Conservation (phyloP, 1,140 invertebrate genomes). For the Acromyrmex echinatior region DNA sequence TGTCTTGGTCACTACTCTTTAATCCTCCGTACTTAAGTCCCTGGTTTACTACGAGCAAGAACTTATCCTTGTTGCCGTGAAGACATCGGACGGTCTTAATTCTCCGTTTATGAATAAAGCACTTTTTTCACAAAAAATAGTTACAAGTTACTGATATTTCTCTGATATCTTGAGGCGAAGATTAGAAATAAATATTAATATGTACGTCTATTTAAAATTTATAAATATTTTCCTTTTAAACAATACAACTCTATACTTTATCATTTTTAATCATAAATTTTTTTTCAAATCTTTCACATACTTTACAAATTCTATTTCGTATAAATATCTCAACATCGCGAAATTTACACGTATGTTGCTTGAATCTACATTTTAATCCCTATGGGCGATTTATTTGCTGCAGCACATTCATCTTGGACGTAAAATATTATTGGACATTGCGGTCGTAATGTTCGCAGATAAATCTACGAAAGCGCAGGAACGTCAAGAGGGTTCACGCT, state of each 20-base stretch:
- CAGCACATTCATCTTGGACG: not conserved
- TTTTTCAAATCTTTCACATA: not conserved
- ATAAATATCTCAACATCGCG: not conserved
- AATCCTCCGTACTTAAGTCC: slow-evolving; percentile 39
- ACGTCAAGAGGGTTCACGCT: not conserved
- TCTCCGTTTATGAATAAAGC: not conserved
- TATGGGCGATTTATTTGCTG: slow-evolving; percentile 31
- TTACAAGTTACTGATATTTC: not conserved
- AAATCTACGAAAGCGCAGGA: slow-evolving; percentile 13
- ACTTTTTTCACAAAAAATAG: slow-evolving; percentile 8
- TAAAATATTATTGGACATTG: slow-evolving; percentile 42
- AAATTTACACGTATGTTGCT: not conserved
- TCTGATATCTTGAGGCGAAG: not conserved
- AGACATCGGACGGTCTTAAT: not conserved
- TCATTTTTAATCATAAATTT: too few relatives aligned
- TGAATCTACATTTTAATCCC: slow-evolving; percentile 12
- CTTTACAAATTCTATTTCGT: not conserved
- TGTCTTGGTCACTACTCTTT: slow-evolving; percentile 39
- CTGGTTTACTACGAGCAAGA: slow-evolving; percentile 1
- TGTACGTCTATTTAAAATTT: not conserved
- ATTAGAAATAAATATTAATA: not conserved
- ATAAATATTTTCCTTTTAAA: not conserved
- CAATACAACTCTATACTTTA: not conserved
- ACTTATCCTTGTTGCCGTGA: not conserved
- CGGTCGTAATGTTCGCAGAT: slow-evolving; percentile 9